Evolutionary conservation across 2,888 invertebrate species (phyloP), one percentile per base, ranked within the genome.

Genomic region (Neoscelio sp.): DNA sequence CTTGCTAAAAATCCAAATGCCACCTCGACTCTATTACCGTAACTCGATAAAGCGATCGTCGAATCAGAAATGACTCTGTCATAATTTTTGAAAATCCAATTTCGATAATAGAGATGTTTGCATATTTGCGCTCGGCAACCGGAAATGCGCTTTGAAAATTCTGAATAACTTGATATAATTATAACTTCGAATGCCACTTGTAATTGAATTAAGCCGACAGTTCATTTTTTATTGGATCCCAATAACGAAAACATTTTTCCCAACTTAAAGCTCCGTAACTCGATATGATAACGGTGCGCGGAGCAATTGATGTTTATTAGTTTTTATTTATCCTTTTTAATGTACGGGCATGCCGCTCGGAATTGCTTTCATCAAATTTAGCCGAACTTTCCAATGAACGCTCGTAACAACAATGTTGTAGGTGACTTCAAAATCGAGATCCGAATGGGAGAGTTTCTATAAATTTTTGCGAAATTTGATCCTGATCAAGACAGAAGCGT

Each of bases 301-400:
- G 23, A 23, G 23, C 23, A 23, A 23, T 23, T 23, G 4, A 23
- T 23, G 23, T 3, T 23, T 23, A 23, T 23, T 23, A 48, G 48
- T 58, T 56, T 46, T 26, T 46, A 48, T 56, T 56, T 38, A 46
- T 38, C 12, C 44, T 56, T 56, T 56, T 48, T 68, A 68, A 48
- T 46, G 35, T 56, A 30, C 67, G 54, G 46, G 35, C 33, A 46
- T 48, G 56, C 26, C 23, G 7, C 40, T 33, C 20, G 46, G 28
- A 33, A 58, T 58, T 70, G 46, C 58, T 70, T 48, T 44, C 30
- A 58, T 70, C 58, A 44, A 12, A 23, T 26, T 8, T 17, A 13
- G 15, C 6, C 7, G 15, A 40, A 38, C 20, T 46, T 23, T 23
- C 23, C 6, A 4, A 6, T 23, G 6, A 4, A 23, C 23, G 23